Conservation (phyloP, 2,888 invertebrate species). For the Altica lythri region DNA sequence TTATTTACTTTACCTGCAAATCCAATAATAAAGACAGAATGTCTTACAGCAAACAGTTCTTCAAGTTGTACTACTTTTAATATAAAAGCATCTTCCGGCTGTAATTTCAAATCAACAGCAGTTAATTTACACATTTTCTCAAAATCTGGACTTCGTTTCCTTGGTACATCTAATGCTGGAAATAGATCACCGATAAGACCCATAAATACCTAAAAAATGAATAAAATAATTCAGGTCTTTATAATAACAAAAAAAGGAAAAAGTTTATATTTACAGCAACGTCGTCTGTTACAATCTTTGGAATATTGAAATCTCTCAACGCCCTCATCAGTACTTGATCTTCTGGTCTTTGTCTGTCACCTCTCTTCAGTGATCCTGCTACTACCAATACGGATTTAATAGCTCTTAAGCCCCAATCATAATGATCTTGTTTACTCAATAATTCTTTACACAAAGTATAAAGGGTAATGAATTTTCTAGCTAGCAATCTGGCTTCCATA, state of each 20-base stretch:
- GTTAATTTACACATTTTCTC: conserved; percentile 79
- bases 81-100: conserved; percentile 89
- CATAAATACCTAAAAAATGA: conserved; percentile 70
- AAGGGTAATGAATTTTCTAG: conserved; percentile 91
- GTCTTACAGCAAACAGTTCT: conserved; percentile 90
- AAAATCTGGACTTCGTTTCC: conserved; percentile 83
- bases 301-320: conserved; percentile 90
- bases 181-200: conserved; percentile 92
- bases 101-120: conserved; percentile 80
- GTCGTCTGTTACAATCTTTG: conserved; percentile 93
- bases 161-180: conserved; percentile 88
- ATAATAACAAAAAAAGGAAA: neutral
- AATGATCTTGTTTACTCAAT: conserved; percentile 93
- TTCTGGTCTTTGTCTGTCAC: conserved; percentile 78
- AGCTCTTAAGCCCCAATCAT: conserved; percentile 94
- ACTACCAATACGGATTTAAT: conserved; percentile 95
- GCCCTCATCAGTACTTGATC: conserved; percentile 95
- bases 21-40: conserved; percentile 78
- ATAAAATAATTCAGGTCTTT: neutral
- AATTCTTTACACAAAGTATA: conserved; percentile 89
- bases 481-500: conserved; percentile 85
- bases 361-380: conserved; percentile 86
- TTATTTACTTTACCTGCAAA: conserved; percentile 70
- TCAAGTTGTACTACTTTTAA: conserved; percentile 88
- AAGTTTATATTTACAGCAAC: conserved; percentile 62